These are phyloP conservation scores for Dermolepida albohirtum DNA, from an alignment of 2,888 invertebrate genomes.

Conservation along the genomic window DNA sequence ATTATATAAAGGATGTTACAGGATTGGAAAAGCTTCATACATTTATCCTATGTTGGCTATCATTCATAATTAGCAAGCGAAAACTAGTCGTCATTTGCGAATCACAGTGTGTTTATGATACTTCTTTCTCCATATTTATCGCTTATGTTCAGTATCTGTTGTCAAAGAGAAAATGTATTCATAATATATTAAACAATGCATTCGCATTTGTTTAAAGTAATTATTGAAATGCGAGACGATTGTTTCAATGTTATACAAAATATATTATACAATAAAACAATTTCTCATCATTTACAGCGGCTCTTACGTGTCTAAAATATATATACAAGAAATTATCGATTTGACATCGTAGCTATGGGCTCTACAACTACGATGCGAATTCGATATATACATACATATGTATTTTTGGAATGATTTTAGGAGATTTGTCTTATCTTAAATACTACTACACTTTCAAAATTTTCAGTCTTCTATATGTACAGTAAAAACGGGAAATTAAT, in stretches of 20 bases:
- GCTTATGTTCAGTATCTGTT: neutral
- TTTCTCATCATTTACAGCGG: neutral
- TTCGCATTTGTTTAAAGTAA: neutral
- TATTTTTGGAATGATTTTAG: conserved; percentile 39
- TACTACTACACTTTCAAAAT: conserved; percentile 22
- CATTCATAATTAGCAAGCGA: conserved; percentile 21
- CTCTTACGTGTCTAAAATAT: conserved; percentile 29
- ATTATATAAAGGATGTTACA: conserved; percentile 10
- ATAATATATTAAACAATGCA: neutral
- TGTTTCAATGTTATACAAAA: neutral
- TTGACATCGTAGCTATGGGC: conserved; percentile 45
- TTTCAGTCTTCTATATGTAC: conserved; percentile 36
- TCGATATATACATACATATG: conserved; percentile 24
- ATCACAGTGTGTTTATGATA: conserved; percentile 35
- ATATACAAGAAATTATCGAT: conserved; percentile 21
- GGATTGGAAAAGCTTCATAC: neutral
- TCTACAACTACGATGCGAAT: conserved; percentile 43
- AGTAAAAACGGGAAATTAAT: conserved; percentile 39
- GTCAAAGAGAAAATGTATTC: neutral
- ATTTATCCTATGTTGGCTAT: neutral
- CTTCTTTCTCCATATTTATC: conserved; percentile 3
- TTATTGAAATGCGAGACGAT: conserved; percentile 1
- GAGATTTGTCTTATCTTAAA: conserved; percentile 22
- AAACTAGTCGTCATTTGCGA: conserved; percentile 22
- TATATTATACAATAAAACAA: neutral